These are phyloP conservation scores for Goniozus legneri DNA, from an alignment of 1,140 invertebrate genomes.

Conservation along the genomic window DNA sequence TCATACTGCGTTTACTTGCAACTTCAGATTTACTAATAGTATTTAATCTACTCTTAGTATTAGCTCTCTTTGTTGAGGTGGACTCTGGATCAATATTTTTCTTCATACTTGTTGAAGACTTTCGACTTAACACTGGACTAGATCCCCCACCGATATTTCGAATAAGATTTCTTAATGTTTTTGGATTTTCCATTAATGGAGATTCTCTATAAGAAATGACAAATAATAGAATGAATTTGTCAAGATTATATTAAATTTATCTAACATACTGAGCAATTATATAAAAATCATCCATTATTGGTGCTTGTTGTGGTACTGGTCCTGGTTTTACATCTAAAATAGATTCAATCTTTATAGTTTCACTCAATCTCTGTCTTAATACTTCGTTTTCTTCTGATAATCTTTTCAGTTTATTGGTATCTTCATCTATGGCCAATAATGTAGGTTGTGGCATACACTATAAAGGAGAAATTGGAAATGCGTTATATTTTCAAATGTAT, in stretches of 20 bases:
- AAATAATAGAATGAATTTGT: neutral
- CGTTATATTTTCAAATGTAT: no score
- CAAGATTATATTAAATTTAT: constrained; percentile 18
- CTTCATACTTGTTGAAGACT: constrained; percentile 49
- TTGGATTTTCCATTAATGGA: constrained; percentile 55
- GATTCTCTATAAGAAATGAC: constrained; percentile 56
- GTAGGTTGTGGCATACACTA: constrained; percentile 79
- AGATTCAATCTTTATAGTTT: constrained; percentile 53
- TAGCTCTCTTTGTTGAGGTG: constrained; percentile 41
- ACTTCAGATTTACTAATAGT: constrained; percentile 47
- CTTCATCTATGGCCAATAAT: constrained; percentile 81
- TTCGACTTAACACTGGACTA: constrained; percentile 74
- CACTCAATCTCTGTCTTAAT: constrained; percentile 56
- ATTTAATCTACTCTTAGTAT: constrained; percentile 45
- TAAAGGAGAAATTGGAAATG: no score
- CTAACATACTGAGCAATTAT: constrained; percentile 76
- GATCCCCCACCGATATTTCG: constrained; percentile 74
- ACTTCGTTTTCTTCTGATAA: constrained; percentile 81
- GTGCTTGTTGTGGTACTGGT: constrained; percentile 64
- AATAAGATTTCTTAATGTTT: constrained; percentile 72
- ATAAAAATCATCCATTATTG: constrained; percentile 89
- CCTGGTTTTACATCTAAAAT: constrained; percentile 58
- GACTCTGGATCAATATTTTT: constrained; percentile 41
- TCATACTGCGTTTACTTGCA: constrained; percentile 47
- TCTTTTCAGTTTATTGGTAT: constrained; percentile 72